These are phyloP conservation scores for Bufo gargarizans DNA, from an alignment of 2,113 vertebrate species.

Conservation along the genomic window DNA sequence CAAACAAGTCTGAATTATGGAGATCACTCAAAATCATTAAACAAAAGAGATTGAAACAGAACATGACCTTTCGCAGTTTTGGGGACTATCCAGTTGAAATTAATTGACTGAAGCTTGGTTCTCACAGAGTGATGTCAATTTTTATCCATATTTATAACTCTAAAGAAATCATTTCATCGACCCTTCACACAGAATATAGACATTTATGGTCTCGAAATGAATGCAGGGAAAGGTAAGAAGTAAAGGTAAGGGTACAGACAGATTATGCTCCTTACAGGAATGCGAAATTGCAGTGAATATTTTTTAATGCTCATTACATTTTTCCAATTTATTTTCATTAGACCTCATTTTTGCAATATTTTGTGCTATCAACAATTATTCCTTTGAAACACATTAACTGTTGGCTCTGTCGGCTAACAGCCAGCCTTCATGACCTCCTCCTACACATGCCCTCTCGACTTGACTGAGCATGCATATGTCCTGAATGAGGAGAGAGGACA, in stretches of 20 bases:
- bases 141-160: constrained; percentile 37
- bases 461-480: too few relatives aligned
- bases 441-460: too few relatives aligned
- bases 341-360: too few relatives aligned
- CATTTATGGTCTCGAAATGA: not conserved
- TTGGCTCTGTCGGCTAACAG: too few relatives aligned
- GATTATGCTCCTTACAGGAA: not conserved
- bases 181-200: constrained; percentile 4
- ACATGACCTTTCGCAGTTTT: constrained; percentile 39
- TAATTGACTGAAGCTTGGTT: constrained; percentile 26
- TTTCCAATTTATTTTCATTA: too few relatives aligned
- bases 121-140: constrained; percentile 15
- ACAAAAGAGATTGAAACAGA: constrained; percentile 45
- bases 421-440: too few relatives aligned
- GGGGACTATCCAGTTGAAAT: constrained; percentile 48
- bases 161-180: not conserved
- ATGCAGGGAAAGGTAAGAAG: not conserved
- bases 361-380: too few relatives aligned
- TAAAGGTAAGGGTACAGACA: too few relatives aligned
- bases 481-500: too few relatives aligned
- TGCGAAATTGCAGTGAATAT: not conserved
- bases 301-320: too few relatives aligned
- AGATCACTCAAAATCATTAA: constrained; percentile 52
- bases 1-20: constrained; percentile 52
- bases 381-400: too few relatives aligned